Evolutionary conservation across 2,888 invertebrate species (phyloP).

Genomic region (Polydesmus complanatus): DNA sequence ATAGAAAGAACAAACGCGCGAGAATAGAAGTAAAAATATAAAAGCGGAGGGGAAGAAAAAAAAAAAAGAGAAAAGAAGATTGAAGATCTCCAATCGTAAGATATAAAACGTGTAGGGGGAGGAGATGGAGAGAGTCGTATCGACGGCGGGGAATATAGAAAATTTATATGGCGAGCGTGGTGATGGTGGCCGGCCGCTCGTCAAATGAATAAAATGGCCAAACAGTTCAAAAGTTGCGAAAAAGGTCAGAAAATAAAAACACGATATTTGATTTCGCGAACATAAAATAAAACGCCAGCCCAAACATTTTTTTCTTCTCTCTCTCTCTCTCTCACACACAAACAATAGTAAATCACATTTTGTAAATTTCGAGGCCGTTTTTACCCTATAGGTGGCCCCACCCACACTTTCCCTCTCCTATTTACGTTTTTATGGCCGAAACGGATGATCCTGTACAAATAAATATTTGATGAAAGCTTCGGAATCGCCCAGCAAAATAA

Average conservation of each 20-base stretch:
- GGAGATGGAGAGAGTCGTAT: too few species aligned
- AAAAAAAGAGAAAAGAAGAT: neutral
- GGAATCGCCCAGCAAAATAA: too few species aligned
- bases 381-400: too few species aligned
- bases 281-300: too few species aligned
- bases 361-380: too few species aligned
- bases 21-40: neutral
- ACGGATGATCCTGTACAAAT: too few species aligned
- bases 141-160: neutral
- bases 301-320: too few species aligned
- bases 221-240: neutral
- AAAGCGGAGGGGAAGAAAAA: neutral
- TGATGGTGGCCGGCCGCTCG: neutral
- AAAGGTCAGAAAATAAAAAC: neutral
- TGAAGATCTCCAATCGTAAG: neutral
- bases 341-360: too few species aligned
- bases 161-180: neutral
- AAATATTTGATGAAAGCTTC: too few species aligned
- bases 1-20: neutral
- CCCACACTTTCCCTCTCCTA: too few species aligned
- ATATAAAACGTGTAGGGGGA: neutral
- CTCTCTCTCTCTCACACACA: too few species aligned
- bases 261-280: neutral
- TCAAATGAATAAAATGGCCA: neutral
- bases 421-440: too few species aligned